These are phyloP conservation scores for Catagonus wagneri DNA, from an alignment of 2,113 vertebrate genomes.

Conservation along the genomic window DNA sequence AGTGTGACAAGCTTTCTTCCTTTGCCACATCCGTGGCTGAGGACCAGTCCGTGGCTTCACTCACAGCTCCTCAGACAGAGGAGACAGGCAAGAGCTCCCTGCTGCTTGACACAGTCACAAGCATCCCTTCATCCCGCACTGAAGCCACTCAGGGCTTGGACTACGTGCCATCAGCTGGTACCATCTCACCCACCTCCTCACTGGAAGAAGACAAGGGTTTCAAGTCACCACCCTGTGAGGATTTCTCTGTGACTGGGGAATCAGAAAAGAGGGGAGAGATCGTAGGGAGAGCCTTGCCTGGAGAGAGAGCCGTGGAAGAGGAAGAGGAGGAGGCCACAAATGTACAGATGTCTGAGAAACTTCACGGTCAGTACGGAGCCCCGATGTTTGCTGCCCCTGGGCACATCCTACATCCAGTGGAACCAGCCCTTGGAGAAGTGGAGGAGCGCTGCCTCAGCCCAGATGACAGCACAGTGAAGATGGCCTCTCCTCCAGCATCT, in stretches of 20 bases:
- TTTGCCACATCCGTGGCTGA: slow-evolving; percentile 98
- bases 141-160: slow-evolving; percentile 96
- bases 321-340: slow-evolving; percentile 89
- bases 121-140: slow-evolving; percentile 92
- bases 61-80: slow-evolving; percentile 96
- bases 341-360: slow-evolving; percentile 90
- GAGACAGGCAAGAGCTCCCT: slow-evolving; percentile 95
- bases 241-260: slow-evolving; percentile 91
- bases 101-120: slow-evolving; percentile 93
- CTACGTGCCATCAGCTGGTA: slow-evolving; percentile 96
- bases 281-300: slow-evolving; percentile 81
- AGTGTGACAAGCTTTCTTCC: slow-evolving; percentile 98
- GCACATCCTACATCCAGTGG: slow-evolving; percentile 48
- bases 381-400: slow-evolving; percentile 85
- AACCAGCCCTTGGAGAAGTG: slow-evolving; percentile 86
- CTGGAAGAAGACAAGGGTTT: slow-evolving; percentile 98
- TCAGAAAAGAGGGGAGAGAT: slow-evolving; percentile 86
- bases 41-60: slow-evolving; percentile 96
- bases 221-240: slow-evolving; percentile 96
- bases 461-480: slow-evolving; percentile 97
- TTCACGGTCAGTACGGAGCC: slow-evolving; percentile 88
- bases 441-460: slow-evolving; percentile 96
- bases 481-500: slow-evolving; percentile 96
- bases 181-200: slow-evolving; percentile 98
- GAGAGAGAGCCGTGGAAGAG: slow-evolving; percentile 84